Percentiles rank a stretch among this genome's conserved stretches.
Evolutionary conservation across 2,888 invertebrate species (phyloP).

Genomic region (Catocala sponsa): DNA sequence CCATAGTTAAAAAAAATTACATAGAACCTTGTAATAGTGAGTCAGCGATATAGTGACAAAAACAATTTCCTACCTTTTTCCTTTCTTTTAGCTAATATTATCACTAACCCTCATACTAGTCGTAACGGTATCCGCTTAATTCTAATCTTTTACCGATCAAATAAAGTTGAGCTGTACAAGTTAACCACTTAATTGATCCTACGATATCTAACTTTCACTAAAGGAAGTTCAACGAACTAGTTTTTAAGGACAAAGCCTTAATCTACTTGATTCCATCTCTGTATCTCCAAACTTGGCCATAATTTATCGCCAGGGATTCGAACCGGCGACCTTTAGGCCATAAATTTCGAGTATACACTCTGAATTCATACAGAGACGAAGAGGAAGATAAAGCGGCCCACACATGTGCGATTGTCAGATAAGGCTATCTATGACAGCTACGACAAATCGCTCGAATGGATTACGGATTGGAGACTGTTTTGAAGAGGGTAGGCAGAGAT

Average conservation of each 20-base stretch:
- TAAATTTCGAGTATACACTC: constrained; percentile 42
- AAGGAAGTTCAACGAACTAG: constrained; percentile 1
- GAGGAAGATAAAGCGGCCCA: constrained; percentile 23
- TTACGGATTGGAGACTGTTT: background rate
- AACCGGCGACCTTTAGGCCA: constrained; percentile 30
- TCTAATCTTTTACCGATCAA: no score
- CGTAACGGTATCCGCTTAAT: no score
- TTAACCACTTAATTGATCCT: no score
- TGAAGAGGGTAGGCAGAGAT: background rate
- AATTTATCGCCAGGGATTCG: constrained; percentile 42
- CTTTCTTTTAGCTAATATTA: no score
- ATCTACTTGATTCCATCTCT: constrained; percentile 38
- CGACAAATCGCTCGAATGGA: constrained; percentile 2
- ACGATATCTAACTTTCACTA: background rate
- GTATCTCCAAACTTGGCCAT: constrained; percentile 38
- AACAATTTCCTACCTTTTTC: no score
- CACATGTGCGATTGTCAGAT: constrained; percentile 26
- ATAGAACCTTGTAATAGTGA: no score
- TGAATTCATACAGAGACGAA: constrained; percentile 29
- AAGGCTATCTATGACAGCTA: constrained; percentile 8
- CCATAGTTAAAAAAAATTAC: no score
- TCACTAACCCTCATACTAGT: no score
- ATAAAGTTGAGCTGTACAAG: no score
- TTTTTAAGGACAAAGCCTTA: constrained; percentile 19
- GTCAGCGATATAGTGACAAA: no score